Conservation (phyloP, 1,140 invertebrate species). For the Olivierus martensii region DNA sequence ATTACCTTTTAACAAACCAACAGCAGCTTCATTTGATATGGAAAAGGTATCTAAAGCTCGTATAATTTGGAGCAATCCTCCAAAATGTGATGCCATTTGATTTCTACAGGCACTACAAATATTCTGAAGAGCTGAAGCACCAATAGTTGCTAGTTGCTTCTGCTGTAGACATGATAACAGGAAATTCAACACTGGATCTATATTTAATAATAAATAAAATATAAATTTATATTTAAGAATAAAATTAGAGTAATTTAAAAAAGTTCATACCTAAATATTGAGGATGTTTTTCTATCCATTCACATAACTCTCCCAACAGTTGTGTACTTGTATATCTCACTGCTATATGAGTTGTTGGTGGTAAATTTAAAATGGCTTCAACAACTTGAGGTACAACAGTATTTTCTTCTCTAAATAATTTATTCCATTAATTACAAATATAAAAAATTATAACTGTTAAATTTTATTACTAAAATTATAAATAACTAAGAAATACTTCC, state of each 20-base stretch:
- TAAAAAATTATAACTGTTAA: background rate
- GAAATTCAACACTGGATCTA: constrained; percentile 64
- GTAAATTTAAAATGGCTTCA: constrained; percentile 73
- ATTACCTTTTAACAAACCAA: constrained; percentile 64
- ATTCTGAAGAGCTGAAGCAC: constrained; percentile 52
- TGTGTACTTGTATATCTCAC: constrained; percentile 77
- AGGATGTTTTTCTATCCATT: constrained; percentile 87
- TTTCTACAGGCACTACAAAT: constrained; percentile 59
- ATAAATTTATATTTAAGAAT: constrained; percentile 2
- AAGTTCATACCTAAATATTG: constrained; percentile 41
- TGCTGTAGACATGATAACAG: constrained; percentile 57
- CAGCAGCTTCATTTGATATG: constrained; percentile 63
- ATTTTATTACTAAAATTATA: background rate
- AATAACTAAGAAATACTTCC: background rate
- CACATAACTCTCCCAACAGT: constrained; percentile 79
- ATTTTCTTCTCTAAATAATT: constrained; percentile 61
- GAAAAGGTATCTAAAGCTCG: constrained; percentile 60
- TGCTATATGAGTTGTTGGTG: constrained; percentile 67
- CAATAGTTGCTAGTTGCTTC: constrained; percentile 53
- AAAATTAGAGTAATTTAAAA: background rate
- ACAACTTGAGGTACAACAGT: constrained; percentile 84
- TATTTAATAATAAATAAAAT: constrained; percentile 12
- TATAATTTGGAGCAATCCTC: constrained; percentile 63
- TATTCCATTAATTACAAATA: background rate
- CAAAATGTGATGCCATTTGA: constrained; percentile 65